A percentile compares a stretch with the other conserved stretches of the same genome.
These are phyloP conservation scores for Furcula furcula DNA, from an alignment of 2,888 invertebrate genomes.

Conservation along the genomic window DNA sequence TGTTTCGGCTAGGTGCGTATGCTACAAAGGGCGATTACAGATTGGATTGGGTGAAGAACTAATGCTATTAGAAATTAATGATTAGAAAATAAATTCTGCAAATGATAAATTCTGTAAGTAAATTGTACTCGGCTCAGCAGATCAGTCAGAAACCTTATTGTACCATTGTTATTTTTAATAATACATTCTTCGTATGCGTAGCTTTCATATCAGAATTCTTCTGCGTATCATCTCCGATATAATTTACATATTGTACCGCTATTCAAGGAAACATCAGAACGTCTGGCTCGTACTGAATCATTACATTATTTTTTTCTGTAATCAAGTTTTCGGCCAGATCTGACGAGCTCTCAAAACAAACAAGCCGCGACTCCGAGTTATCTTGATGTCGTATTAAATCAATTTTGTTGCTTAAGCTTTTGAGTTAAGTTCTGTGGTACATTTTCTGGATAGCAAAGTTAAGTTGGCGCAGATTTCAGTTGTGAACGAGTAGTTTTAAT, in stretches of 20 bases:
- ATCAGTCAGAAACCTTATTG: conserved; percentile 36
- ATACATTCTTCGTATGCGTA: conserved; percentile 45
- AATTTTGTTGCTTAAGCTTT: conserved; percentile 24
- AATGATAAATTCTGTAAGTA: conserved; percentile 1
- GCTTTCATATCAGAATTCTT: conserved; percentile 45
- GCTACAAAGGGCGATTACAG: conserved; percentile 3
- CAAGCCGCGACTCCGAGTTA: conserved; percentile 47
- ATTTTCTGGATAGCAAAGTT: conserved; percentile 24
- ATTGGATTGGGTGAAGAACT: too few species aligned
- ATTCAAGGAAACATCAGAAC: conserved; percentile 54
- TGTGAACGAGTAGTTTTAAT: conserved; percentile 47
- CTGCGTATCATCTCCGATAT: conserved; percentile 50
- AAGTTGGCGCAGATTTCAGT: conserved; percentile 36
- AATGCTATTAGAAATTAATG: too few species aligned
- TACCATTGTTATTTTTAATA: conserved; percentile 49
- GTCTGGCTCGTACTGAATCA: conserved; percentile 60
- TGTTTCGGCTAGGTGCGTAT: too few species aligned
- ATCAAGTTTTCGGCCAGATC: conserved; percentile 65
- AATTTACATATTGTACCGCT: conserved; percentile 75
- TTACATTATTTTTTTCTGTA: conserved; percentile 67
- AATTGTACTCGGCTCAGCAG: conserved; percentile 27
- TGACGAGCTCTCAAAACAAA: conserved; percentile 66
- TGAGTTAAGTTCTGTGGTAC: conserved; percentile 13
- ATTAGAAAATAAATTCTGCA: conserved; percentile 1
- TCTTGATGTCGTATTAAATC: conserved; percentile 30